Evolutionary conservation across 2,888 invertebrate species (phyloP), one percentile per base, ranked within the genome.

Genomic region (Cataglyphis albicans): DNA sequence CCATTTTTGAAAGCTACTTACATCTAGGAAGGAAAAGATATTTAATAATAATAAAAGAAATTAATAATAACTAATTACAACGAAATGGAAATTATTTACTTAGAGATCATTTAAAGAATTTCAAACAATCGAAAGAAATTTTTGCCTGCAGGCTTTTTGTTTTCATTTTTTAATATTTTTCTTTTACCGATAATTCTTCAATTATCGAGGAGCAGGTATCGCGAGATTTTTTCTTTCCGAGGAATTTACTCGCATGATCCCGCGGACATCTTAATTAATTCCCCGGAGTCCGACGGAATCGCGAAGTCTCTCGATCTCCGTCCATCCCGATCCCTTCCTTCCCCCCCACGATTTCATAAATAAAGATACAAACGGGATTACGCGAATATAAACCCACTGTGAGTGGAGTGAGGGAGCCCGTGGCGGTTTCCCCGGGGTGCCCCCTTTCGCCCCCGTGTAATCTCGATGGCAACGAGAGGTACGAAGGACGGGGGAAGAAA

Each of bases 341-440:
- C 57, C 41, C 21, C 21, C 9, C 52, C 10, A 38, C 76, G 41
- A 76, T 76, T 76, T 76, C 68, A 76, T 76, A 76, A 76, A 76
- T 76, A 76, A 76, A 76, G 76, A 67, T 76, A 76, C 67, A 38
- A 75, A 75, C 64, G 64, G 38, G 68, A 57, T 44, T 21, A 38
- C 35, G 64, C 67, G 75, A 52, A 21, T 64, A 52, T 52, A 64
- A 75, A 52, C 74, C 48, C 35, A 67, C 67, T 55, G 68, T 44
- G 41, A 57, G 25, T 18, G 41, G 61, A 59, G 61, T 32, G 63
- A 41, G 32, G 18, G 52, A 52, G 32, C 70, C 59, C 18, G 41
- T 44, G 70, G 70, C 87, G 87, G 84, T 89, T 85, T 84, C 90
- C 86, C 85, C 35, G 35, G 35, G 90, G 86, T 87, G 84, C 84